Percentiles rank a stretch among this genome's conserved stretches.
phyloP scores from a whole-genome alignment of 2,888 invertebrate species.

The Oligia strigilis region DNA sequence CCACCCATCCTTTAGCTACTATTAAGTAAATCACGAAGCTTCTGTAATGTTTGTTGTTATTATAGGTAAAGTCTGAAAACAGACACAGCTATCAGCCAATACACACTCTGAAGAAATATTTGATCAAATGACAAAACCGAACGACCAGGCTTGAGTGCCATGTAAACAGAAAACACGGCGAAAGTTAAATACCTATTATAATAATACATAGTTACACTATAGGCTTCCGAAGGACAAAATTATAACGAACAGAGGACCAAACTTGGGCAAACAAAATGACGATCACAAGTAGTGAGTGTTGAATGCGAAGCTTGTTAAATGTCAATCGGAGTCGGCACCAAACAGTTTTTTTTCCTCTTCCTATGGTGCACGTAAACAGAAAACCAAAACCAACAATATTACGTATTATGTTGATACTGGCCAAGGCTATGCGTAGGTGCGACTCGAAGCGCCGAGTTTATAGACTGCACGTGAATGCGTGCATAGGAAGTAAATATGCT shows the following conservation, averaged over 20 bases:
- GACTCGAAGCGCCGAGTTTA: slow-evolving; percentile 44
- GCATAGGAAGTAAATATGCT: slow-evolving; percentile 39
- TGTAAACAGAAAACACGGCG: slow-evolving; percentile 28
- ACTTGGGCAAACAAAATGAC: background rate
- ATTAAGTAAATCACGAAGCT: background rate
- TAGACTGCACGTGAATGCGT: slow-evolving; percentile 45
- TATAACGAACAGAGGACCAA: background rate
- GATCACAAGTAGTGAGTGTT: background rate
- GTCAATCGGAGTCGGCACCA: slow-evolving; percentile 1
- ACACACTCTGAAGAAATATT: slow-evolving; percentile 7
- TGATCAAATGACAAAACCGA: slow-evolving; percentile 11
- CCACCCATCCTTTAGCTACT: background rate
- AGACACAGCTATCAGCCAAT: background rate
- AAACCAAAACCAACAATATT: slow-evolving; percentile 49
- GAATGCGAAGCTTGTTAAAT: background rate
- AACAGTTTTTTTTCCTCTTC: background rate
- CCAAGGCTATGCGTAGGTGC: slow-evolving; percentile 55
- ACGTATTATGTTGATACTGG: slow-evolving; percentile 29
- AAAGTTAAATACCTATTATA: slow-evolving; percentile 22
- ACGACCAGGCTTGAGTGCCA: slow-evolving; percentile 4
- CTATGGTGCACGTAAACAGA: slow-evolving; percentile 15
- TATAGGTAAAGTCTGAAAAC: background rate
- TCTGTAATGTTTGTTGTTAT: background rate
- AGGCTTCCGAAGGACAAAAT: background rate
- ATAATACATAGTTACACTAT: background rate